phyloP scores from a whole-genome alignment of 2,888 invertebrate genomes.

The Rotaria magnacalcarata region DNA sequence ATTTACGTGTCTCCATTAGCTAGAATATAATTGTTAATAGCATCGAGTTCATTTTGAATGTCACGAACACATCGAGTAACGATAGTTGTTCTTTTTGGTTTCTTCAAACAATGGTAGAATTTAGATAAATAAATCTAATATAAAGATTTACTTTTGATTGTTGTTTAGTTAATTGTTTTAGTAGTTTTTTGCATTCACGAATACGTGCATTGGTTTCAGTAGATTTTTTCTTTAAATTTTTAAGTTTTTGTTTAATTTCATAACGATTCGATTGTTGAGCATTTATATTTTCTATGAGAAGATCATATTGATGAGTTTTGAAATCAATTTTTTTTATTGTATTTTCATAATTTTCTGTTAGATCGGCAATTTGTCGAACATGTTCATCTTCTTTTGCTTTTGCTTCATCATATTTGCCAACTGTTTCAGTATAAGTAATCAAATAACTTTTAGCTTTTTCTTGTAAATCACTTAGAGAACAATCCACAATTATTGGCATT shows the following conservation, averaged over 20 bases:
- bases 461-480: background rate
- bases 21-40: background rate
- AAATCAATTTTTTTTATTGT: background rate
- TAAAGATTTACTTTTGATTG: background rate
- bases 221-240: background rate
- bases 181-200: background rate
- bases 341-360: background rate
- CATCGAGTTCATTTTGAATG: background rate
- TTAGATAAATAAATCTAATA: too few species aligned
- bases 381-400: background rate
- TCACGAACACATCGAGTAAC: background rate
- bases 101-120: background rate
- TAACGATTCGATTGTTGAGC: background rate
- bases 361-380: background rate
- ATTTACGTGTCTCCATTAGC: background rate
- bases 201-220: background rate
- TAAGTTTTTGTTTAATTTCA: background rate
- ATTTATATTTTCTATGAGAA: background rate
- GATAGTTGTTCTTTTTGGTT: background rate
- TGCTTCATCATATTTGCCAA: background rate
- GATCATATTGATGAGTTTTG: background rate
- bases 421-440: background rate
- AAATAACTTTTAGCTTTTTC: background rate
- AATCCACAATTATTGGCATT: background rate
- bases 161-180: background rate